Conservation (phyloP, 2,113 vertebrate species). For the Antennarius striatus region DNA sequence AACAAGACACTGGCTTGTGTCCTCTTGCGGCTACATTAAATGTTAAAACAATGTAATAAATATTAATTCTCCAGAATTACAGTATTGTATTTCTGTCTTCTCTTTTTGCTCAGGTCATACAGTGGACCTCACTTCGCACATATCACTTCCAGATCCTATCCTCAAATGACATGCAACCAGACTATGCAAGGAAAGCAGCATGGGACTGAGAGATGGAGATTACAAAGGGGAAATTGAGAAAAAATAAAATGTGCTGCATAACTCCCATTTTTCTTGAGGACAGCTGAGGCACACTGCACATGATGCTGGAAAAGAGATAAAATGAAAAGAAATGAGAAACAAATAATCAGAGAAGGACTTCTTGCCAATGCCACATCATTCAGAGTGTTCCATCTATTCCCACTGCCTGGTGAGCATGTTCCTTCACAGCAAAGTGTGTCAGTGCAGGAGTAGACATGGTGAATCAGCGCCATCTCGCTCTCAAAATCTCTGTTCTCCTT, state of each 20-base stretch:
- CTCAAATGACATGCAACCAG: slow-evolving; percentile 58
- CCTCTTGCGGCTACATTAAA: no score
- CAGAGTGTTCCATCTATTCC: slow-evolving; percentile 59
- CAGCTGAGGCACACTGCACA: neutral
- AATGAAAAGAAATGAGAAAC: slow-evolving; percentile 38
- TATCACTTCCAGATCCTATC: slow-evolving; percentile 52
- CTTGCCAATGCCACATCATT: slow-evolving; percentile 46
- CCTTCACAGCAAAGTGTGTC: slow-evolving; percentile 41
- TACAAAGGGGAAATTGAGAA: slow-evolving; percentile 18
- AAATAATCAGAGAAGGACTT: slow-evolving; percentile 44
- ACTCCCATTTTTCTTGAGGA: slow-evolving; percentile 11
- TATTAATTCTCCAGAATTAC: no score
- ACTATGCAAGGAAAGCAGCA: slow-evolving; percentile 49
- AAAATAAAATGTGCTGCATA: slow-evolving; percentile 7
- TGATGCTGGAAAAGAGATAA: slow-evolving; percentile 3
- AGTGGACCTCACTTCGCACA: slow-evolving; percentile 31
- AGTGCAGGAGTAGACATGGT: slow-evolving; percentile 38
- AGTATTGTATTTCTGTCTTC: neutral
- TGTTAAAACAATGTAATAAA: no score
- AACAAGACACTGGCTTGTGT: no score
- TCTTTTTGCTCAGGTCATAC: slow-evolving; percentile 59
- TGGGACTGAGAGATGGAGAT: slow-evolving; percentile 23
- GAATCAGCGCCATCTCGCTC: slow-evolving; percentile 58
- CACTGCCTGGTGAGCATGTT: slow-evolving; percentile 56
- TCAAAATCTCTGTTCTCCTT: slow-evolving; percentile 17